phyloP scores from a whole-genome alignment of 2,888 invertebrate genomes.

The Sinopyrophorus schimmeli region DNA sequence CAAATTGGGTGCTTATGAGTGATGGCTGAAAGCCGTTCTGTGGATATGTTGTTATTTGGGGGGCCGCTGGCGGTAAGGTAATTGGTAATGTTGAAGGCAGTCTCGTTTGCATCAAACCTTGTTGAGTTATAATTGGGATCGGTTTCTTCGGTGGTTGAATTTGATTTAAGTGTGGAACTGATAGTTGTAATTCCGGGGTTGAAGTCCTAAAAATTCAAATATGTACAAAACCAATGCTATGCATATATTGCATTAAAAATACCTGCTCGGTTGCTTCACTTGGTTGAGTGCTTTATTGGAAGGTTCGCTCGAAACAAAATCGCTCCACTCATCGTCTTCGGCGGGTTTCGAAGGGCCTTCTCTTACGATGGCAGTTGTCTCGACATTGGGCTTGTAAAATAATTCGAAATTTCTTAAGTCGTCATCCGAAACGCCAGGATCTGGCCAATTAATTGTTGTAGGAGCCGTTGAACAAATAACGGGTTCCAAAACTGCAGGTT shows the following conservation, averaged over 20 bases:
- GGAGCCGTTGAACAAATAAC: constrained; percentile 31
- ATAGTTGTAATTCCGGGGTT: constrained; percentile 48
- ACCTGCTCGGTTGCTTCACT: constrained; percentile 15
- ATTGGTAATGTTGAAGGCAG: too few species aligned
- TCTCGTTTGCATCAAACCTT: constrained; percentile 50
- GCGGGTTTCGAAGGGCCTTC: constrained; percentile 2
- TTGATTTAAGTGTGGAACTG: constrained; percentile 49
- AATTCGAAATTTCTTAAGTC: constrained; percentile 50
- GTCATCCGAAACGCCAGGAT: constrained; percentile 59
- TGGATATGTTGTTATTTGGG: constrained; percentile 14
- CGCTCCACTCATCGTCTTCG: constrained; percentile 66
- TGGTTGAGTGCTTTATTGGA: constrained; percentile 1
- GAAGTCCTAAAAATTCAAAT: constrained; percentile 12
- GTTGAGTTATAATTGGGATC: constrained; percentile 51
- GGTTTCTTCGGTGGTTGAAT: constrained; percentile 50
- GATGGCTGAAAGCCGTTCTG: constrained; percentile 43
- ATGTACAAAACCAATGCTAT: too few species aligned
- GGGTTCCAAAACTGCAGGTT: constrained; percentile 37
- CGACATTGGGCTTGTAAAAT: constrained; percentile 34
- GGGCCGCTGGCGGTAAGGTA: constrained; percentile 32
- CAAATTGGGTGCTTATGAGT: constrained; percentile 48
- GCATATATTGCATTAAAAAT: too few species aligned
- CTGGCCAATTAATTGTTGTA: constrained; percentile 66
- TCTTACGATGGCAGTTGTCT: background rate
- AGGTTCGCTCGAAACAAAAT: constrained; percentile 58